phyloP scores from a whole-genome alignment of 1,140 invertebrate species.

The Formica selysi region DNA sequence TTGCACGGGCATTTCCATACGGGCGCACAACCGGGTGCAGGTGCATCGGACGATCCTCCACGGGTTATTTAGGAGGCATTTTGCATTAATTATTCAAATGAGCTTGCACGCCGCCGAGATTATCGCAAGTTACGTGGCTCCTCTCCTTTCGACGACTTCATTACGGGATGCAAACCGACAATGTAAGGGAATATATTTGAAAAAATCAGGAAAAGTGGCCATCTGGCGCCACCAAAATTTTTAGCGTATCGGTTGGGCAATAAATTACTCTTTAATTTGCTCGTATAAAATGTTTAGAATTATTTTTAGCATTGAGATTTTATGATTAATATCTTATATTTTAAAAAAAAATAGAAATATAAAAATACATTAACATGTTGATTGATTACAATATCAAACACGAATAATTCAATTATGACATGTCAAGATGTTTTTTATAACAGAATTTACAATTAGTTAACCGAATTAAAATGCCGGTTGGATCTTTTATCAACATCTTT shows the following conservation, averaged over 20 bases:
- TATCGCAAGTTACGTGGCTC: conserved; percentile 83
- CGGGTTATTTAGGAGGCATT: conserved; percentile 85
- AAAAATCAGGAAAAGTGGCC: conserved; percentile 32
- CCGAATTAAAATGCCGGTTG: conserved; percentile 27
- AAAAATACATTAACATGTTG: background rate
- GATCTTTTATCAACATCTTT: conserved; percentile 19
- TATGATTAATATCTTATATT: background rate
- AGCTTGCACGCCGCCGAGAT: conserved; percentile 78
- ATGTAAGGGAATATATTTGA: conserved; percentile 59
- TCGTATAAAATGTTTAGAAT: background rate
- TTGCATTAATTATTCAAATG: conserved; percentile 86
- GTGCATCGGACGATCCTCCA: conserved; percentile 79
- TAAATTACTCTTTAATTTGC: conserved; percentile 28
- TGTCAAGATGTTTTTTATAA: background rate
- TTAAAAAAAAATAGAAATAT: background rate
- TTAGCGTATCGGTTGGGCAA: background rate
- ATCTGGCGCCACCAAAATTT: conserved; percentile 14
- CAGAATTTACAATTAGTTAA: background rate
- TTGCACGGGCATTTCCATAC: conserved; percentile 76
- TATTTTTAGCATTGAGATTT: background rate
- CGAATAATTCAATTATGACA: conserved; percentile 15
- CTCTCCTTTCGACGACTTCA: conserved; percentile 79
- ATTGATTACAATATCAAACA: background rate
- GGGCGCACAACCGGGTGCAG: conserved; percentile 75
- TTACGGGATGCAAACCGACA: conserved; percentile 75